These are phyloP conservation scores for Habropoda laboriosa DNA, from an alignment of 1,140 invertebrate species.

Conservation along the genomic window DNA sequence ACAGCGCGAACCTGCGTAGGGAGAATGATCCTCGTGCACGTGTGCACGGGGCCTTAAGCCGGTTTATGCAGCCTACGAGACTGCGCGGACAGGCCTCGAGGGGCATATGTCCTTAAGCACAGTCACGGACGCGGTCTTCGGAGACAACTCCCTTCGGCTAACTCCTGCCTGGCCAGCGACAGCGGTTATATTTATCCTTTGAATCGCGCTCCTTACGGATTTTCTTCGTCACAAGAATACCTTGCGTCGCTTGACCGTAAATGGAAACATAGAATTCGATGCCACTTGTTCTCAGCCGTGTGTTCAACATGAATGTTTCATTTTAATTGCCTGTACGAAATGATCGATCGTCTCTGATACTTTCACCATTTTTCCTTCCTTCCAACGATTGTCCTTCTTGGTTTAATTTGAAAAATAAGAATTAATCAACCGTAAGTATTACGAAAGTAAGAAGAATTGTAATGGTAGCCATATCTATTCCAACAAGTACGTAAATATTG, in stretches of 20 bases:
- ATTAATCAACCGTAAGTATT: no score
- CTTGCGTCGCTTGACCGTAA: constrained; percentile 7
- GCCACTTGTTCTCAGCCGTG: not conserved
- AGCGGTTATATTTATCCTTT: constrained; percentile 56
- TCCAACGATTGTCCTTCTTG: no score
- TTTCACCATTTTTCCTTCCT: not conserved
- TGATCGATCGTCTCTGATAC: not conserved
- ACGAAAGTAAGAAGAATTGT: not conserved
- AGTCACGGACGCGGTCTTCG: constrained; percentile 10
- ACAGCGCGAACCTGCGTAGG: constrained; percentile 34
- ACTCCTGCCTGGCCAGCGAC: constrained; percentile 42
- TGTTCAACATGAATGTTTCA: not conserved
- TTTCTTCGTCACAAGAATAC: constrained; percentile 11
- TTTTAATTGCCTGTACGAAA: not conserved
- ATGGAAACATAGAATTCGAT: not conserved
- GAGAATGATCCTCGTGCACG: constrained; percentile 28
- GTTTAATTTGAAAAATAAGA: no score
- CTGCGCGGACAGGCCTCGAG: not conserved
- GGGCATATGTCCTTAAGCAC: constrained; percentile 44
- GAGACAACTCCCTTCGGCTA: constrained; percentile 40
- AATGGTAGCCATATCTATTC: not conserved
- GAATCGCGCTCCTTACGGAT: constrained; percentile 13
- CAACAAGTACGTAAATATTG: not conserved
- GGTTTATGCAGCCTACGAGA: constrained; percentile 28
- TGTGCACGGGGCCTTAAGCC: constrained; percentile 44